Evolutionary conservation across 2,888 invertebrate species (phyloP), one percentile per base, ranked within the genome.

Genomic region (Melieria picta): DNA sequence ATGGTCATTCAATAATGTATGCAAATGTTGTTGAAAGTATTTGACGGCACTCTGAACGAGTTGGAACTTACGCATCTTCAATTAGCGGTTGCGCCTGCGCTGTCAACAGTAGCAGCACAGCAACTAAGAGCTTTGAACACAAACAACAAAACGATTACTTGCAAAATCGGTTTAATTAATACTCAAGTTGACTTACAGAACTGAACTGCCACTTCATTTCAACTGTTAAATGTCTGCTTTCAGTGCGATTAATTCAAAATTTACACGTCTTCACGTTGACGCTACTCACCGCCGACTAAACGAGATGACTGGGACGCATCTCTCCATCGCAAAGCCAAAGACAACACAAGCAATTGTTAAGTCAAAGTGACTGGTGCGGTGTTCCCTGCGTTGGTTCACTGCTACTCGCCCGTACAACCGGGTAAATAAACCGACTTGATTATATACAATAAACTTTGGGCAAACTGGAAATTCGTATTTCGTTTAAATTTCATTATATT

Each of bases 31-130:
- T 5, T 42, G 10, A 56, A 62, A 30, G 10, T 46, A 56, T n/a
- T 6, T 11, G 7, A 65, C n/a, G 47, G 61, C n/a, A 65, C 56
- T 56, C 6, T 50, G 74, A 73, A 71, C 16, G 67, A 78, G 10
- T 42, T 46, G 65, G 7, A 42, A 71, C 74, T 60, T 64, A 75
- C 74, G 74, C 71, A 66, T 75, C 60, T 60, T 66, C 43, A 4
- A 72, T 46, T 30, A 71, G 58, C 45, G 72, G 69, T 11, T 13
- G 16, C n/a, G 65, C 56, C 42, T 50, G 10, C 11, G 61, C 45
- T 48, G 55, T 9, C 7, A n/a, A 13, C 7, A 67, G 43, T n/a
- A 48, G 13, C 50, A 63, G 0, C 16, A 47, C 58, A 5, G 65
- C 47, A 13, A 67, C 1, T 10, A 67, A 16, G 4, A 67, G 63